These are phyloP conservation scores for Heteronetta atricapilla DNA, from an alignment of 2,113 vertebrate genomes.

Conservation along the genomic window DNA sequence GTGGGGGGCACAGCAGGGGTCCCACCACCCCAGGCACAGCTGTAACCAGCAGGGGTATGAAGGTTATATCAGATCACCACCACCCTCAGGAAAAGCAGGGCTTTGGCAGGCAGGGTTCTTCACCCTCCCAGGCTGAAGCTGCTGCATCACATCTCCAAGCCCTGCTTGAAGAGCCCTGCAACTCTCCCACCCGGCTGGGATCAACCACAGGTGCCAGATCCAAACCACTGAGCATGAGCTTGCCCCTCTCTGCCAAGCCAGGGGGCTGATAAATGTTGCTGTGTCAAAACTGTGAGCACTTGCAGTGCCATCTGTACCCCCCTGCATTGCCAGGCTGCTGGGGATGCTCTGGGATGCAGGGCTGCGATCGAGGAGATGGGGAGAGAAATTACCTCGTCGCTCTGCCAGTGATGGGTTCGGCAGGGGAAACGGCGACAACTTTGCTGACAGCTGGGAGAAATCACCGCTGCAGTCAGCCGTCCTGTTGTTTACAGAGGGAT, in stretches of 20 bases:
- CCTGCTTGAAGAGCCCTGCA: not conserved
- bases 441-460: not conserved
- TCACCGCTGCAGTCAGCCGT: not conserved
- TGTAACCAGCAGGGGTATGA: not conserved
- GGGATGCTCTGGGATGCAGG: not conserved
- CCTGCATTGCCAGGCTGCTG: not conserved
- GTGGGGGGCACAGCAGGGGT: not conserved
- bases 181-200: rapidly evolving
- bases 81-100: rapidly evolving
- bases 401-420: not conserved
- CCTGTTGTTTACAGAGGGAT: not conserved
- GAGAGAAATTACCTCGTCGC: not conserved
- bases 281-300: not conserved
- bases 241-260: not conserved
- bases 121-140: not conserved
- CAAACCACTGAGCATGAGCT: not conserved
- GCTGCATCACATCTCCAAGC: not conserved
- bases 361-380: not conserved
- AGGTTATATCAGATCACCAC: not conserved
- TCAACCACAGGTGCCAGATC: rapidly evolving
- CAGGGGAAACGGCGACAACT: not conserved
- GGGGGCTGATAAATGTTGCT: not conserved
- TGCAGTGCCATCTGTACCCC: not conserved
- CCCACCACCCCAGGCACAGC: not conserved
- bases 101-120: not conserved